Percentiles rank a stretch among this genome's conserved stretches.
Evolutionary conservation across 53 echinoderm and acorn worm genomes (phyloP).

Genomic region (Pentamera pediparva): DNA sequence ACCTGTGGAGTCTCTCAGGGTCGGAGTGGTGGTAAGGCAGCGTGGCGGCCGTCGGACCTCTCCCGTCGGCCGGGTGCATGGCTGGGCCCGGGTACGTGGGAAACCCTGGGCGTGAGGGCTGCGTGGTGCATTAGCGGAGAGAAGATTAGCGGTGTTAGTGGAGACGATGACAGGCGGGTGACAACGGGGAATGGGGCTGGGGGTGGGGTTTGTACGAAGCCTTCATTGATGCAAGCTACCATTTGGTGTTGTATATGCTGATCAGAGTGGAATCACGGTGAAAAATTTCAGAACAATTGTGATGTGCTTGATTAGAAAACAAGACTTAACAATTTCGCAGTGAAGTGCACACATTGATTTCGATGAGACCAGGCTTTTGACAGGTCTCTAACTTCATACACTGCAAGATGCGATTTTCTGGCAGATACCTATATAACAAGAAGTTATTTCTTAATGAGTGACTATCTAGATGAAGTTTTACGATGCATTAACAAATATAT

Average conservation of each 20-base stretch:
- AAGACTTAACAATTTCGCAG: too few species aligned
- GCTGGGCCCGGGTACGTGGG: constrained; percentile 66
- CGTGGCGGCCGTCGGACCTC: constrained; percentile 62
- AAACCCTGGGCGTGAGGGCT: constrained; percentile 92
- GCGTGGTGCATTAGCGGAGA: neutral
- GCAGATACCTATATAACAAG: too few species aligned
- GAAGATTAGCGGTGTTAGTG: constrained; percentile 8
- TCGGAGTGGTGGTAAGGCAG: constrained; percentile 69
- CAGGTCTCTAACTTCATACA: too few species aligned
- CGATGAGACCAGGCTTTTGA: too few species aligned
- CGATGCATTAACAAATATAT: too few species aligned
- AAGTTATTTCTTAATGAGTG: too few species aligned
- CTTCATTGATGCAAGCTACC: neutral
- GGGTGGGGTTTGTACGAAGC: neutral
- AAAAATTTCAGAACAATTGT: too few species aligned
- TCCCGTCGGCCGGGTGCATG: constrained; percentile 49
- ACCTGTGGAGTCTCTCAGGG: constrained; percentile 21
- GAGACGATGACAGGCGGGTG: neutral
- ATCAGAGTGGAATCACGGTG: too few species aligned
- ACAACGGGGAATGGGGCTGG: neutral
- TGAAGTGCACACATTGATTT: too few species aligned
- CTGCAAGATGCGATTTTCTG: too few species aligned
- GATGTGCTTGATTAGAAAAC: too few species aligned
- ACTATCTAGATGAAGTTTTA: too few species aligned
- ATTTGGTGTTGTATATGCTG: neutral